Evolutionary conservation across 2,888 invertebrate species (phyloP), one percentile per base, ranked within the genome.

Genomic region (Lysandra bellargus): DNA sequence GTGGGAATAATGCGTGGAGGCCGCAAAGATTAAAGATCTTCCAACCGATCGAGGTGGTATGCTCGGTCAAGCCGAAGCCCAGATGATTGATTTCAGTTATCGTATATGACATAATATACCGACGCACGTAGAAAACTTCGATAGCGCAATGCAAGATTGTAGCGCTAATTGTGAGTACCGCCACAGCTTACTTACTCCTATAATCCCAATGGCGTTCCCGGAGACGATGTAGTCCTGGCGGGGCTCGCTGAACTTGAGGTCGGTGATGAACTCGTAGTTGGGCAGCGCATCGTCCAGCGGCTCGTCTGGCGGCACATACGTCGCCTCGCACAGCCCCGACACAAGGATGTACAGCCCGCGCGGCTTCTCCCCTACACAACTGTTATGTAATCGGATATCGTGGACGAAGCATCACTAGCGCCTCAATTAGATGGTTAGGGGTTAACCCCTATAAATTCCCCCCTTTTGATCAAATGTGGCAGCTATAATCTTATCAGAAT

Each of bases 141-240:
- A 40, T 40, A 40, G 40, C 40, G 40, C 40, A 5, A 40, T 5
- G 40, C 40, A 5, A 5, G 40, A 40, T 40, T 40, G 40, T 40
- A 40, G 1, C 40, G 5, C 40, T 40, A 40, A 40, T 40, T 40
- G 40, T 40, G 40, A 0, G 5, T 40, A 40, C 40, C 40, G 40
- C 40, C 5, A 5, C 7, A 44, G 3, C 30, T 12, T 9, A 83
- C 85, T 85, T 81, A 95, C 92, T 80, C 96, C 95, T 57, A 96
- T 86, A 57, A 96, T 96, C 0, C 96, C 96, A 33, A 96, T 89
- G 9, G 96, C 95, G 79, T 95, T 95, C 1, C 96, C 96, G 1
- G 96, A 95, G 1, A 95, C 95, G 17, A 96, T 92, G 82, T 95
- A 96, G 82, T 96, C 96, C 76, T 91, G 91, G 53, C 92, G 88